Evolutionary conservation across 1,140 invertebrate species (phyloP), one percentile per base, ranked within the genome.

Genomic region (Triops cancriformis): DNA sequence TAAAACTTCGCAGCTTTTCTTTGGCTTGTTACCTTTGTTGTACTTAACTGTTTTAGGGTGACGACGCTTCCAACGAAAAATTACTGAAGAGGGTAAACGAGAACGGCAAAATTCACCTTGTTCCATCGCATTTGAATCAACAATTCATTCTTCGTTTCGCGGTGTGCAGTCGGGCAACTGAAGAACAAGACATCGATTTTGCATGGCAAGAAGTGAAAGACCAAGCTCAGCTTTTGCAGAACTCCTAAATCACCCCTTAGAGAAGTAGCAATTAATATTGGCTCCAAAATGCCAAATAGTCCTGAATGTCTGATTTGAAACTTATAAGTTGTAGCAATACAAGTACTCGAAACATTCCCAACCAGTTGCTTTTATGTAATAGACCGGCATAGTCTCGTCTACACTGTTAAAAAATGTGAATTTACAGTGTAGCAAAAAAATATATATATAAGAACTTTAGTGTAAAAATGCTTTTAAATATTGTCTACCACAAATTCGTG

Each of bases 91-190:
- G 88, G 78, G 85, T 99, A 42, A 94, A 91, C 80, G 87, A 89
- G 14, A 89, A 91, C 77, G 92, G 92, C 80, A 88, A 92, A 79
- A 90, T 98, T 72, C 97, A 95, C 83, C 86, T 98, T 81, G 90
- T 96, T 0, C 90, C 93, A 1, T 92, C 92, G 0, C 89, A 86
- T 42, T 89, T 91, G 76, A 85, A 86, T 6, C 88, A 87, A 7
- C 88, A 88, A 80, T 90, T 91, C 79, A 89, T 97, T 18, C 88
- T 97, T 10, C 87, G 97, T 76, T 94, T 97, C 81, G 92, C 90
- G 0, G 85, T 98, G 0, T 95, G 94, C 83, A 93, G 91, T 51
- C 86, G 90, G 76, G 83, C 89, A 26, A 90, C 91, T 0, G 88
- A 88, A 51, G 86, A 87, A 23, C 84, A 88, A 37, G 94, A 98